Evolutionary conservation across 1,140 invertebrate genomes (phyloP).

Genomic region (Belonocnema kinseyi): DNA sequence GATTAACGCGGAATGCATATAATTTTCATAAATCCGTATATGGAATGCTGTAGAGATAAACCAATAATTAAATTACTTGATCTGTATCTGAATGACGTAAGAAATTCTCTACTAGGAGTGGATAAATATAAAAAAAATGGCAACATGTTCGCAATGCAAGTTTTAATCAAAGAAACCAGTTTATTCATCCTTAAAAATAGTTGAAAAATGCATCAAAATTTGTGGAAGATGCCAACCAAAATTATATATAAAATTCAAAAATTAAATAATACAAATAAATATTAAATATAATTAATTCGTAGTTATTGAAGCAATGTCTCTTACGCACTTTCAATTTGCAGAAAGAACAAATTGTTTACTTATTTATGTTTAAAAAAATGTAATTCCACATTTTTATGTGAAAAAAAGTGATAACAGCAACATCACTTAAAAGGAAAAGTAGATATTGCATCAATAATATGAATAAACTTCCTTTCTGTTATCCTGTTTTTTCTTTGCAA

Average conservation of each 20-base stretch:
- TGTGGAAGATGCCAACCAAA: not conserved
- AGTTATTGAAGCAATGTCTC: not conserved
- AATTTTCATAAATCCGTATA: not conserved
- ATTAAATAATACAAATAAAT: not conserved
- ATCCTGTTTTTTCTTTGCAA: conserved; percentile 5
- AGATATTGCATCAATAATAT: not conserved
- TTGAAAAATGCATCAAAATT: not conserved
- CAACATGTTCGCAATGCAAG: not conserved
- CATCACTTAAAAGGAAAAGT: too few species aligned
- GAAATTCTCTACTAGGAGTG: not conserved
- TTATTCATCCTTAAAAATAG: conserved; percentile 11
- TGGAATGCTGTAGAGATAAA: not conserved
- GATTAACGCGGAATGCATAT: not conserved
- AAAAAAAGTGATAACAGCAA: too few species aligned
- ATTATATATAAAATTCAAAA: not conserved
- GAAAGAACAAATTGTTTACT: too few species aligned
- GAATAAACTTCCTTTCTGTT: conserved; percentile 21
- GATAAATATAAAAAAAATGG: not conserved
- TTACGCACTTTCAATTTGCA: too few species aligned
- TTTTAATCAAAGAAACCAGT: not conserved
- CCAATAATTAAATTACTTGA: conserved; percentile 15
- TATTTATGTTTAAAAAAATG: too few species aligned
- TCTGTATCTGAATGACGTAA: conserved; percentile 16
- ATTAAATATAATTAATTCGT: not conserved
- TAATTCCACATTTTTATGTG: too few species aligned